phyloP scores from a whole-genome alignment of 1,140 invertebrate genomes.

The Theocolax elegans region DNA sequence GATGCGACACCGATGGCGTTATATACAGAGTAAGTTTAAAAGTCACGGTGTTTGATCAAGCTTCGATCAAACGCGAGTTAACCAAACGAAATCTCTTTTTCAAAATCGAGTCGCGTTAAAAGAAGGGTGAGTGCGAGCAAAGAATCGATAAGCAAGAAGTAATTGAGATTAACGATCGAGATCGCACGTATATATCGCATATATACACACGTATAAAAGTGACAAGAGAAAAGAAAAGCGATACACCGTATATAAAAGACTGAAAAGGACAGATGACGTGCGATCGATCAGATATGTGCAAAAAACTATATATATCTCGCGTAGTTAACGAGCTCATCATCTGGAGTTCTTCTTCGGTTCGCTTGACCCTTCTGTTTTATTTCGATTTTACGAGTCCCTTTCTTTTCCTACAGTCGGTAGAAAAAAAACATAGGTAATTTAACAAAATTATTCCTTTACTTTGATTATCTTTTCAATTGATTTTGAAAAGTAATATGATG shows the following conservation, averaged over 20 bases:
- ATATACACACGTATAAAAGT: conserved; percentile 34
- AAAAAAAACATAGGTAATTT: too few species aligned
- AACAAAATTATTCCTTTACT: too few species aligned
- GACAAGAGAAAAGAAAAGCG: not conserved
- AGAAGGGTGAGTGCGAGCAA: not conserved
- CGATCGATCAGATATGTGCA: conserved; percentile 27
- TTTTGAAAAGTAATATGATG: too few species aligned
- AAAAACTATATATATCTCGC: conserved; percentile 1
- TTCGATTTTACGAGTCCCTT: too few species aligned
- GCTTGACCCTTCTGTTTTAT: not conserved
- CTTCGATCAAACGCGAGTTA: conserved; percentile 23
- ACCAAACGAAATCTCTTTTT: not conserved
- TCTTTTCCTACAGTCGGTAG: too few species aligned
- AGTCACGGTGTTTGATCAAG: conserved; percentile 20
- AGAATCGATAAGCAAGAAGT: conserved; percentile 35
- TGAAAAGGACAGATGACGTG: conserved; percentile 5
- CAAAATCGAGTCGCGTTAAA: not conserved
- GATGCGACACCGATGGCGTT: too few species aligned
- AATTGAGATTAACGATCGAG: conserved; percentile 39
- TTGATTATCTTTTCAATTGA: too few species aligned
- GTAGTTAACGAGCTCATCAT: conserved; percentile 6
- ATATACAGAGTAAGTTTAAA: conserved; percentile 1
- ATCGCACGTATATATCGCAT: not conserved
- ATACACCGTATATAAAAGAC: not conserved
- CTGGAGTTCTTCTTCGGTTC: conserved; percentile 6